phyloP scores from a whole-genome alignment of 1,140 invertebrate genomes.

The Popillia japonica region DNA sequence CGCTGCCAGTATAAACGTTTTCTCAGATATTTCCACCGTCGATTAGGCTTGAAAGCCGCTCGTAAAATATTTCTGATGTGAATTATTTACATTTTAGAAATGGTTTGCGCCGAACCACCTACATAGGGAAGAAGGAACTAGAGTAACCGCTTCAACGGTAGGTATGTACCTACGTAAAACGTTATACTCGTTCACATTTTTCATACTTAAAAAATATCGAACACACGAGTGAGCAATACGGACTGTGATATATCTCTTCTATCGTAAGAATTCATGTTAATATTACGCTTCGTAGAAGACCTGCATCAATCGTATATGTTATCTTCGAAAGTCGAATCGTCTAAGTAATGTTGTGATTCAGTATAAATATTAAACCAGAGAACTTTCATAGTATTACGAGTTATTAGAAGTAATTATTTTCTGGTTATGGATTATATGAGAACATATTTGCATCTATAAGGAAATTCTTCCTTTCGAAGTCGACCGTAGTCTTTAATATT shows the following conservation, averaged over 20 bases:
- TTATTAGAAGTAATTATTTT: no score
- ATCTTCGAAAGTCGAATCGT: no score
- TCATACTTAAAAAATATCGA: conserved; percentile 15
- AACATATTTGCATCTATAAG: no score
- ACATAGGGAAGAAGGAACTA: neutral
- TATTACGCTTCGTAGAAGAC: neutral
- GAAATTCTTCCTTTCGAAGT: no score
- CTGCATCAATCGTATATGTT: neutral
- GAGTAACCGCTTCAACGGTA: neutral
- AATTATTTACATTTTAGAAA: conserved; percentile 12
- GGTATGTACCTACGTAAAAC: neutral
- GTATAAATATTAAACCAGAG: no score
- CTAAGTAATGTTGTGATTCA: no score
- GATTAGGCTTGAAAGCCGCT: neutral
- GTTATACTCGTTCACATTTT: conserved; percentile 8
- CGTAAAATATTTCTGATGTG: conserved; percentile 6
- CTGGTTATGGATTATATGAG: no score
- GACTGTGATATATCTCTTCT: neutral
- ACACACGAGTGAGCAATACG: neutral
- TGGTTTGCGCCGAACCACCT: neutral
- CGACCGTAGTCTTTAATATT: no score
- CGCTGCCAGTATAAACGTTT: neutral
- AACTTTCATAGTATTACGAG: no score
- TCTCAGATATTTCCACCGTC: neutral
- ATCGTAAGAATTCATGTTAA: neutral